Conservation (phyloP, 2,888 invertebrate genomes). For the Leptopilina myrica region DNA sequence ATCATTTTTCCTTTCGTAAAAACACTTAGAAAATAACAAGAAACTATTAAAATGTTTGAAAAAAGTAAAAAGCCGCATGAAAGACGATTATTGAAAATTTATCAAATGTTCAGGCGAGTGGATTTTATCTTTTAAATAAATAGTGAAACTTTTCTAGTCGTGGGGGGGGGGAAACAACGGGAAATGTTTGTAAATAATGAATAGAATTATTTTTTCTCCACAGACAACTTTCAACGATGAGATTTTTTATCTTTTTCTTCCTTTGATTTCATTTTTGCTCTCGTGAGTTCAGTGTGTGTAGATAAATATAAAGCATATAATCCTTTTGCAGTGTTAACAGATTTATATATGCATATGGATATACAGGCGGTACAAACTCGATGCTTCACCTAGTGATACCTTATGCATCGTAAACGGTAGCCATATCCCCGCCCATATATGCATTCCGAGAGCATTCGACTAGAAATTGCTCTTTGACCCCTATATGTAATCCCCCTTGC, state of each 20-base stretch:
- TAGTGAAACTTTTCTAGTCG: too few relatives aligned
- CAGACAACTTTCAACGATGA: not conserved
- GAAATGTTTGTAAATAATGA: too few relatives aligned
- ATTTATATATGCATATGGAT: constrained; percentile 29
- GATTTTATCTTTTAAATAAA: too few relatives aligned
- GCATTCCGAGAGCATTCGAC: constrained; percentile 54
- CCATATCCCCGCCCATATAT: constrained; percentile 60
- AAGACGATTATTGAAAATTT: too few relatives aligned
- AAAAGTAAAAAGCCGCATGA: too few relatives aligned
- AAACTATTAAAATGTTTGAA: too few relatives aligned
- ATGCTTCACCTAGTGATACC: constrained; percentile 55
- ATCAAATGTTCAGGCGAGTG: too few relatives aligned
- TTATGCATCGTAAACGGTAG: constrained; percentile 56
- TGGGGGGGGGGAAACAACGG: too few relatives aligned
- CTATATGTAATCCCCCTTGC: constrained; percentile 44
- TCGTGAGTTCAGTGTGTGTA: not conserved
- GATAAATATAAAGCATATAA: constrained; percentile 11
- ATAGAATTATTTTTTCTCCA: too few relatives aligned
- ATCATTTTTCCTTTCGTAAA: too few relatives aligned
- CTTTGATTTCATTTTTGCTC: not conserved
- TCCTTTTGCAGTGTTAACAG: constrained; percentile 31
- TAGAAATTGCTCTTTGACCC: constrained; percentile 51
- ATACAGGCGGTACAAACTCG: constrained; percentile 41
- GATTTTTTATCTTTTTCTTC: too few relatives aligned
- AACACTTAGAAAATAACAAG: too few relatives aligned